A percentile compares a stretch with the other conserved stretches of the same genome.
Evolutionary conservation across 2,888 invertebrate genomes (phyloP).

Genomic region (Dorcus parallelipipedus): DNA sequence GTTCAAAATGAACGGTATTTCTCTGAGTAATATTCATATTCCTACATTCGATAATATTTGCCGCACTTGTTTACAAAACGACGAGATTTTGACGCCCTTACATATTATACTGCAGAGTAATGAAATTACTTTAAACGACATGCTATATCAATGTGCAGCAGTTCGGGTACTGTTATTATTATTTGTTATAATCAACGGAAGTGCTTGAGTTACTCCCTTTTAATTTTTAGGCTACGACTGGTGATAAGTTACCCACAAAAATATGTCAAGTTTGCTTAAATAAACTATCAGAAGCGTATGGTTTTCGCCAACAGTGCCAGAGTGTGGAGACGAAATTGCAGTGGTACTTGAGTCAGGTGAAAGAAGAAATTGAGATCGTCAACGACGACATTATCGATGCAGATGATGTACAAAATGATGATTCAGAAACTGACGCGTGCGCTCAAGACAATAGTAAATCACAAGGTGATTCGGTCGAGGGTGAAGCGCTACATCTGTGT

Average conservation of each 20-base stretch:
- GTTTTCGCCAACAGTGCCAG: constrained; percentile 33
- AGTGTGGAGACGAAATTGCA: constrained; percentile 27
- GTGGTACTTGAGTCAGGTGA: not conserved
- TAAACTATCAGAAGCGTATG: constrained; percentile 30
- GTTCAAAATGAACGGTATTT: too few relatives aligned
- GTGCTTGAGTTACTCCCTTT: not conserved
- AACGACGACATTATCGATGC: constrained; percentile 9
- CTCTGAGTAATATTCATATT: too few relatives aligned
- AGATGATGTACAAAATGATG: not conserved
- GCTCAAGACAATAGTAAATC: not conserved
- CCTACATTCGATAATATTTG: constrained; percentile 20
- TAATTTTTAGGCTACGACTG: constrained; percentile 25
- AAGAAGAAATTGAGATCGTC: not conserved
- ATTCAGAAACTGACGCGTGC: constrained; percentile 5
- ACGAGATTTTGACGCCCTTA: constrained; percentile 25
- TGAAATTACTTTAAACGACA: constrained; percentile 24
- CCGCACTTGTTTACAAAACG: constrained; percentile 29
- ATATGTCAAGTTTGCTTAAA: constrained; percentile 34
- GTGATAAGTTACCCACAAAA: constrained; percentile 29
- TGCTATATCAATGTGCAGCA: constrained; percentile 30
- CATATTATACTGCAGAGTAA: constrained; percentile 25
- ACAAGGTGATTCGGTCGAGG: constrained; percentile 4
- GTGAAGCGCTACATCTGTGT: constrained; percentile 19
- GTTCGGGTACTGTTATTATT: constrained; percentile 24
- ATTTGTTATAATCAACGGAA: not conserved